Evolutionary conservation across 2,888 invertebrate species (phyloP).

Genomic region (Drosophila fungiperda): DNA sequence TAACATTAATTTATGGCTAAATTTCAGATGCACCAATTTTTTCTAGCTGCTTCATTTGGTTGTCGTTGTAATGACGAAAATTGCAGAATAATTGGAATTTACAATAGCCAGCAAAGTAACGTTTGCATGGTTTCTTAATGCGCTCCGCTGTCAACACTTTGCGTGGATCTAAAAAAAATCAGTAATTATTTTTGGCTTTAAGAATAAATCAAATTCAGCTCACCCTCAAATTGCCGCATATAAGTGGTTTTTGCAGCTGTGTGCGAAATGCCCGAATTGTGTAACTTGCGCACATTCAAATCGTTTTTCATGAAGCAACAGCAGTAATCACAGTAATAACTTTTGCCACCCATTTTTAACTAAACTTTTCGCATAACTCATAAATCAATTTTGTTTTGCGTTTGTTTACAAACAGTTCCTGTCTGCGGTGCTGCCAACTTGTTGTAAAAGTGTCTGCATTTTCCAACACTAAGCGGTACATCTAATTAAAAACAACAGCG

Average conservation of each 20-base stretch:
- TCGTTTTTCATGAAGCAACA: constrained; percentile 83
- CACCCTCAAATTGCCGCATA: constrained; percentile 72
- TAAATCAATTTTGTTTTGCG: background rate
- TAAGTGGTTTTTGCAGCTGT: constrained; percentile 79
- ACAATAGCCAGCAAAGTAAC: constrained; percentile 74
- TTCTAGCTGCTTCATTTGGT: constrained; percentile 71
- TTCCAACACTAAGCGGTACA: constrained; percentile 27
- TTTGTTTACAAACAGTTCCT: constrained; percentile 35
- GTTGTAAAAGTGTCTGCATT: background rate
- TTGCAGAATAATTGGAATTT: constrained; percentile 82
- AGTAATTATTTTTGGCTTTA: background rate
- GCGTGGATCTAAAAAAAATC: constrained; percentile 60
- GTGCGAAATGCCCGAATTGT: constrained; percentile 81
- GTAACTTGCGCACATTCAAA: constrained; percentile 82
- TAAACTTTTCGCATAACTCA: background rate
- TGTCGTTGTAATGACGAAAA: constrained; percentile 75
- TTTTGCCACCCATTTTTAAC: constrained; percentile 81
- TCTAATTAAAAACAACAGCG: constrained; percentile 39
- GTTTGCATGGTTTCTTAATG: constrained; percentile 69
- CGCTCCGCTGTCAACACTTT: constrained; percentile 66
- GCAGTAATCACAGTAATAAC: constrained; percentile 84
- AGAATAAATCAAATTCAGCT: background rate
- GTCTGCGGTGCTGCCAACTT: constrained; percentile 23
- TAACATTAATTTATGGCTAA: background rate
- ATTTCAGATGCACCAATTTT: constrained; percentile 61